Evolutionary conservation across 2,888 invertebrate genomes (phyloP), one percentile per base, ranked within the genome.

Genomic region (Balanococcus diminutus): DNA sequence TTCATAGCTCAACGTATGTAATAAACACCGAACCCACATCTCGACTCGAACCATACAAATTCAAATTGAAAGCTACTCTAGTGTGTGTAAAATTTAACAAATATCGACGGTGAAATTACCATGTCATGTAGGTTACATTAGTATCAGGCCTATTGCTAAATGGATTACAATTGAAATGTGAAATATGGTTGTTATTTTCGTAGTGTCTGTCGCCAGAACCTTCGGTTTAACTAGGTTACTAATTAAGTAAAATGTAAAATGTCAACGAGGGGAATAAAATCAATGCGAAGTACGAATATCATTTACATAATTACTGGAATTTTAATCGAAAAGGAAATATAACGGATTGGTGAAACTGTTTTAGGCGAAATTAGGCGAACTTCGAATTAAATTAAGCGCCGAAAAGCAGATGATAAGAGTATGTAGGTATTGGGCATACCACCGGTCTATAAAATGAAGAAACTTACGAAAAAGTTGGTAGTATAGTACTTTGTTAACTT

Each of bases 101-200:
- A 67, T 28, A 67, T 14, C 28, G 14, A 1, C 16, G 67, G 28
- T 28, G 67, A 67, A 67, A 67, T 67, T 67, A 67, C 67, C 67
- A 67, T 67, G 67, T 67, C 67, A 67, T 67, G 67, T 67, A 31
- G 67, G 67, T 67, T 67, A 67, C 67, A 61, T 61, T 46, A 56
- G 56, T 6, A 8, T 1, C 9, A 67, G 67, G 67, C 67, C 67
- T 67, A 28, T 28, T 67, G 28, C 28, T 67, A 67, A 67, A 28
- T 67, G 67, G 67, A 67, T 67, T 67, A 67, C 67, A 67, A 67
- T 67, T 67, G 67, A 67, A 67, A 67, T 31, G 67, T 67, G 67
- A 67, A 67, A 67, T 67, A 67, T 67, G 67, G 67, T 67, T 67
- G 67, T 67, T 28, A 67, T 67, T 67, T 67, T 67, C 56, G 67